Conservation (phyloP, 2,888 invertebrate species). For the Koerneria pararmatus region DNA sequence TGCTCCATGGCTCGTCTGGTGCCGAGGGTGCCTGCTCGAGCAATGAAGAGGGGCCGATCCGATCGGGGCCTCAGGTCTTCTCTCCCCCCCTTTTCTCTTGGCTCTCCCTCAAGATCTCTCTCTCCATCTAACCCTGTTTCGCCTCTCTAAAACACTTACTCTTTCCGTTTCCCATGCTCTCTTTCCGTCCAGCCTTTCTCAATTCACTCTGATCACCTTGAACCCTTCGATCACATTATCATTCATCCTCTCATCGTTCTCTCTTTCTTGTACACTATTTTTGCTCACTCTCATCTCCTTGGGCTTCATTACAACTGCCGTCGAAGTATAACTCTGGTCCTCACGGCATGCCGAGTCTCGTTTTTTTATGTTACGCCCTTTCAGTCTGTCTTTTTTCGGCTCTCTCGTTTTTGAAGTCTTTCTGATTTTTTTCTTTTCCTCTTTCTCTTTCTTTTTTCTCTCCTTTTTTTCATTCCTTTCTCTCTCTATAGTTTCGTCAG, state of each 20-base stretch:
- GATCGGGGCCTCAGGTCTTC: not conserved
- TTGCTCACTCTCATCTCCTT: too few species aligned
- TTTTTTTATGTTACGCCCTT: too few species aligned
- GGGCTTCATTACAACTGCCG: too few species aligned
- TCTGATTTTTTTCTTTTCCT: not conserved
- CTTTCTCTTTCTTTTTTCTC: constrained; percentile 11
- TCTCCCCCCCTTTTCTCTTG: not conserved
- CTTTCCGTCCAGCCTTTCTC: not conserved
- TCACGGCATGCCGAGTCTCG: too few species aligned
- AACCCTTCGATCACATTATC: too few species aligned
- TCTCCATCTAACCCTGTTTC: not conserved
- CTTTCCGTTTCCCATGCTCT: not conserved
- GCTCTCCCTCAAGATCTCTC: constrained; percentile 2
- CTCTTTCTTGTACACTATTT: too few species aligned
- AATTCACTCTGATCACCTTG: too few species aligned
- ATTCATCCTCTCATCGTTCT: too few species aligned
- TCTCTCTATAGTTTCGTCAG: not conserved
- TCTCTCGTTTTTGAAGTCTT: not conserved
- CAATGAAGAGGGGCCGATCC: constrained; percentile 1
- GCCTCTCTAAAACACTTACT: too few species aligned
- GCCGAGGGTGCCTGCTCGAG: constrained; percentile 11
- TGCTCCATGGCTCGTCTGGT: constrained; percentile 36
- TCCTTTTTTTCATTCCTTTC: not conserved
- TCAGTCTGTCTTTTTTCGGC: too few species aligned
- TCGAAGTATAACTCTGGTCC: too few species aligned